These are phyloP conservation scores for Barypeithes pellucidus DNA, from an alignment of 2,888 invertebrate species.

Conservation along the genomic window DNA sequence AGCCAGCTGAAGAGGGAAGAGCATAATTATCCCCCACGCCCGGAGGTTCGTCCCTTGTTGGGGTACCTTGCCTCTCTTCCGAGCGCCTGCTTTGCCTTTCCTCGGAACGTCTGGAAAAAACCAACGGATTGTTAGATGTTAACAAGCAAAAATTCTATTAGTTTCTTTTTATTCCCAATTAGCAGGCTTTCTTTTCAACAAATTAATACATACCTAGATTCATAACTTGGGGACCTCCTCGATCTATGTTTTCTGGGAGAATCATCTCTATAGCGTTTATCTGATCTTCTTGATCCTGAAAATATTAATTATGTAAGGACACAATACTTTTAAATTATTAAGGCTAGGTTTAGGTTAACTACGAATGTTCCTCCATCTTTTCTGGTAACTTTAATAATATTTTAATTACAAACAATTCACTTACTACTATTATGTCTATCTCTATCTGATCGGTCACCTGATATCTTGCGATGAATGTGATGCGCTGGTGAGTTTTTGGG, in stretches of 20 bases:
- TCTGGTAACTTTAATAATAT: no score
- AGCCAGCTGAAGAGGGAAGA: conserved; percentile 56
- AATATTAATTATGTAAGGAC: conserved; percentile 1
- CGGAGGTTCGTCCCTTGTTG: conserved; percentile 78
- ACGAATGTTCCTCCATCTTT: no score
- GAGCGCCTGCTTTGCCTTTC: conserved; percentile 20
- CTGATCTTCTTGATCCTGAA: conserved; percentile 18
- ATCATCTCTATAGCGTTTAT: conserved; percentile 49
- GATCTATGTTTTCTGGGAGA: conserved; percentile 55
- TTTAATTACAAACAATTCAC: not conserved
- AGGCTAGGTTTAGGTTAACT: no score
- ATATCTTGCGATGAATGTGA: conserved; percentile 57
- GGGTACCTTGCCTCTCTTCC: conserved; percentile 80
- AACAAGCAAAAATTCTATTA: not conserved
- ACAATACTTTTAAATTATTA: no score
- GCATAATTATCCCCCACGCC: conserved; percentile 48
- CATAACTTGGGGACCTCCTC: conserved; percentile 38
- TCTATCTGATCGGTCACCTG: conserved; percentile 22
- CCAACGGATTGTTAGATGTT: not conserved
- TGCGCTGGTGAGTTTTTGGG: conserved; percentile 63
- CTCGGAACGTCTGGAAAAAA: conserved; percentile 17
- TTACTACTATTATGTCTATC: conserved; percentile 44
- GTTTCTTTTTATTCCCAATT: no score
- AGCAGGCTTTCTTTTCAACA: no score
- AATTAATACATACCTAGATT: conserved; percentile 55